Evolutionary conservation across 2,888 invertebrate genomes (phyloP), one percentile per base, ranked within the genome.

Genomic region (Napeogenes sylphis): DNA sequence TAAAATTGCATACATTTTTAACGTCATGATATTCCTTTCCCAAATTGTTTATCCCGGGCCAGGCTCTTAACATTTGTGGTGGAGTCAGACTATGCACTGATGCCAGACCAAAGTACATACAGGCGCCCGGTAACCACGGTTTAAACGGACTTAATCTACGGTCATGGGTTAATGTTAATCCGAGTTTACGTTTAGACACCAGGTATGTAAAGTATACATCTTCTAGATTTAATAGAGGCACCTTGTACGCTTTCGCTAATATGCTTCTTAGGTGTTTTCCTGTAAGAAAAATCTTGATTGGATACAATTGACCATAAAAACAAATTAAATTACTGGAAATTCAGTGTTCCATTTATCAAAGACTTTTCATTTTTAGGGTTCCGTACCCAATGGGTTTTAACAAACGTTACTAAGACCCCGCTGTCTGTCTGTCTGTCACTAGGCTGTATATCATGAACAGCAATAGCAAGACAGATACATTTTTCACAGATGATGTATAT

Each of bases 141-240:
- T 79, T 81, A 66, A 72, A 80, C 0, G 84, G 84, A 35, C 81
- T 83, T 66, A 94, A 91, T 68, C 93, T 90, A 4, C 83, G 82
- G 30, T 92, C 92, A 71, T 94, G 93, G 3, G 88, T 84, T 54
- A 94, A 77, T 4, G 80, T 84, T 10, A 93, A 83, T 0, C 91
- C 86, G 2, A 93, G 75, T 2, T 67, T 65, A 56, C 87, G 85
- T 66, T 91, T 89, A 0, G 94, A 93, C 2, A 94, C 93, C 6
- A 95, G 83, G 14, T 94, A 94, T 0, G 95, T 94, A n/a, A 93
- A 88, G 76, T 92, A 94, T 0, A 95, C 92, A 73, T 95, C 95
- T 80, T 95, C 95, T 59, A 94, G 80, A 65, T 94, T 93, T 4
- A 95, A 85, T 65, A 93, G 87, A 0, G 93, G 93, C 38, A 92